These are phyloP conservation scores for Melanerpes formicivorus DNA, from an alignment of 2,113 vertebrate genomes.

Conservation along the genomic window DNA sequence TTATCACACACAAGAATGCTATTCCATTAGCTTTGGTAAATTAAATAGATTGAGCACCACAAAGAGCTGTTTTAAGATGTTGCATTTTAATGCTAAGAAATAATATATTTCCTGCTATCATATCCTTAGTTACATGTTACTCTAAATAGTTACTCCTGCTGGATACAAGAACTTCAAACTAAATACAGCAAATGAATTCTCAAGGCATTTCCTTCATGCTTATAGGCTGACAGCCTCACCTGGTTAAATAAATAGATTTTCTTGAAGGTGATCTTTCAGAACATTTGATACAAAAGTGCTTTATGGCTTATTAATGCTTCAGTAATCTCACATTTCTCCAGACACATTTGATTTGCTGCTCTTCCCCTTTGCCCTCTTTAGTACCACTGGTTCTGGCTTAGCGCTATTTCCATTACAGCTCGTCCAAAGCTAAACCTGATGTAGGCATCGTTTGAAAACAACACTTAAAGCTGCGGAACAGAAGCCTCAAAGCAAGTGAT, in stretches of 20 bases:
- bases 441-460: neutral
- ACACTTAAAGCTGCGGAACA: neutral
- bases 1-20: neutral
- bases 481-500: neutral
- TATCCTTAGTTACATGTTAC: slow-evolving; percentile 29
- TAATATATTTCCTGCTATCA: slow-evolving; percentile 21
- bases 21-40: slow-evolving; percentile 37
- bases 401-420: neutral
- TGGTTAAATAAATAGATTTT: neutral
- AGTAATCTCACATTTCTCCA: neutral
- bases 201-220: slow-evolving; percentile 39
- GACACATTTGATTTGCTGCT: neutral
- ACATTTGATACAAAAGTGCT: slow-evolving; percentile 24
- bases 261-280: slow-evolving; percentile 6
- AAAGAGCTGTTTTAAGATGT: slow-evolving; percentile 26
- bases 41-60: slow-evolving; percentile 54
- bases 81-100: slow-evolving; percentile 48
- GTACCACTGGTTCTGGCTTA: slow-evolving; percentile 1
- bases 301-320: slow-evolving; percentile 1
- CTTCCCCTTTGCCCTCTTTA: neutral
- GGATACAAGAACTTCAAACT: neutral
- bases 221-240: neutral
- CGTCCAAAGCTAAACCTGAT: neutral
- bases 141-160: slow-evolving; percentile 10
- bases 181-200: slow-evolving; percentile 6